Percentiles rank a stretch among this genome's conserved stretches.
phyloP scores from a whole-genome alignment of 2,888 invertebrate species.

The Melanchra persicariae region DNA sequence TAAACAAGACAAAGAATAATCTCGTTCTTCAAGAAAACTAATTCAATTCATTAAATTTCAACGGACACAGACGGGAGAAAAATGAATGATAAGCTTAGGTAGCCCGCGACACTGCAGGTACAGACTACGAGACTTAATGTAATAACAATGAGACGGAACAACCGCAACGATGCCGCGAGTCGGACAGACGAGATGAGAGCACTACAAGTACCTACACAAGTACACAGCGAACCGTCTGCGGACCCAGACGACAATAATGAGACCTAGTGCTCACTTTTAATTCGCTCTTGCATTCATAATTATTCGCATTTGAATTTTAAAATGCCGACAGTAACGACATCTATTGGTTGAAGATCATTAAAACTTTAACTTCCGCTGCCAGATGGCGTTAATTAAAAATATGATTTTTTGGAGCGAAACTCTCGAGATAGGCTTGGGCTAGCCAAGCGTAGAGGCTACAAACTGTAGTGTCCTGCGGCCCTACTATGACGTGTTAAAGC shows the following conservation, averaged over 20 bases:
- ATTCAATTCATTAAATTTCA: slow-evolving; percentile 15
- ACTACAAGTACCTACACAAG: not conserved
- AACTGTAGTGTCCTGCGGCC: too few species aligned
- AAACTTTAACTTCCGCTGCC: slow-evolving; percentile 21
- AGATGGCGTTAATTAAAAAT: slow-evolving; percentile 19
- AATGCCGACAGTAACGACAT: slow-evolving; percentile 19
- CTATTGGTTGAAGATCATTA: slow-evolving; percentile 34
- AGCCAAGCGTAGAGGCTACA: not conserved
- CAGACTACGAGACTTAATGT: slow-evolving; percentile 36
- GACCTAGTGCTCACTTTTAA: slow-evolving; percentile 51
- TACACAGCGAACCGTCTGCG: not conserved
- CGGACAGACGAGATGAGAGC: slow-evolving; percentile 26
- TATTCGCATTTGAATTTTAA: slow-evolving; percentile 42
- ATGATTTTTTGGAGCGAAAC: not conserved
- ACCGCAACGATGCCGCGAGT: not conserved
- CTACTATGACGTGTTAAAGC: too few species aligned
- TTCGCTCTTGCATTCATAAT: slow-evolving; percentile 46
- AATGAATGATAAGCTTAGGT: slow-evolving; percentile 27
- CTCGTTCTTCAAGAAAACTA: slow-evolving; percentile 24
- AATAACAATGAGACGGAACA: slow-evolving; percentile 46
- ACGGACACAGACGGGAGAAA: not conserved
- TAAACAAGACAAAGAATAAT: slow-evolving; percentile 21
- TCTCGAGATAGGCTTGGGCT: not conserved
- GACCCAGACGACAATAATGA: slow-evolving; percentile 31
- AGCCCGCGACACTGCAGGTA: slow-evolving; percentile 1